phyloP scores from a whole-genome alignment of 2,797 vertebrate genomes.

The Tokudaia tokunoshimensis region DNA sequence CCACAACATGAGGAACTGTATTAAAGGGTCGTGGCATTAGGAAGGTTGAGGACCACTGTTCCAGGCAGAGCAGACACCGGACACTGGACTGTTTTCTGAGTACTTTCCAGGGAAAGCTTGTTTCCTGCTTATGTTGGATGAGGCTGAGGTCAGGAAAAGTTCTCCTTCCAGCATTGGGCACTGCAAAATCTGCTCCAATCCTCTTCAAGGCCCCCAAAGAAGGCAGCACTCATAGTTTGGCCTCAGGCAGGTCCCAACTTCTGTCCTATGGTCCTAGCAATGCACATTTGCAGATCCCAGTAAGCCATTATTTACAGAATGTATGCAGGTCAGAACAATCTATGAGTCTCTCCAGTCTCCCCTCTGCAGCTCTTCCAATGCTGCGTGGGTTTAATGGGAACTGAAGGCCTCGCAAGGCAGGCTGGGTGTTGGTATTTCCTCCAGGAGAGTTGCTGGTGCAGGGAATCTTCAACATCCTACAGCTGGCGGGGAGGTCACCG shows the following conservation, averaged over 20 bases:
- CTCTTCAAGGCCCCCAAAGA: background rate
- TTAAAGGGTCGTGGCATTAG: background rate
- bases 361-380: background rate
- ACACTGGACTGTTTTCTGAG: conserved; percentile 23
- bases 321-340: background rate
- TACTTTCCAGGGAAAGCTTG: background rate
- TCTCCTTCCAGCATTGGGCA: background rate
- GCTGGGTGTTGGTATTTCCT: conserved; percentile 12
- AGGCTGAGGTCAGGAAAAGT: background rate
- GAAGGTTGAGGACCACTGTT: background rate
- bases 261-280: background rate
- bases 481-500: conserved; percentile 75
- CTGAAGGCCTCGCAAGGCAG: background rate
- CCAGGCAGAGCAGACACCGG: background rate
- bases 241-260: background rate
- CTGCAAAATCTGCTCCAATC: background rate
- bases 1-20: background rate
- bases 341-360: background rate
- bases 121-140: background rate
- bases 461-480: background rate
- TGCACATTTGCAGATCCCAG: background rate
- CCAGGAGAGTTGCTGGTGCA: conserved; percentile 25
- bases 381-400: background rate
- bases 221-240: background rate
- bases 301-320: background rate